phyloP scores from a whole-genome alignment of 1,140 invertebrate species.

The Bathynomus jamesi region DNA sequence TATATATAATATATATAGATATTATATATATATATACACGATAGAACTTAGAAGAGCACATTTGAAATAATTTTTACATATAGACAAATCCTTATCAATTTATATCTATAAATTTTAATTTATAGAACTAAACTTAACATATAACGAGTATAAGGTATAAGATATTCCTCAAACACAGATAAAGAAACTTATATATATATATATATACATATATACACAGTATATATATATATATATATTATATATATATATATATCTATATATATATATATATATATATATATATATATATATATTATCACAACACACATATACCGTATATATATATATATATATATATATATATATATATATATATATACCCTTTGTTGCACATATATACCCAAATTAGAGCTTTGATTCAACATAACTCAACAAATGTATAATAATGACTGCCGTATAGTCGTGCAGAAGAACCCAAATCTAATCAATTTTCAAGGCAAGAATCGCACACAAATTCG shows the following conservation, averaged over 20 bases:
- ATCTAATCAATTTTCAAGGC: constrained; percentile 1
- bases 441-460: background rate
- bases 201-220: background rate
- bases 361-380: background rate
- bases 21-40: background rate
- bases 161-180: no score
- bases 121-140: no score
- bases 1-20: background rate
- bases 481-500: background rate
- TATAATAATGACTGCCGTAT: background rate
- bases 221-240: background rate
- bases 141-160: no score
- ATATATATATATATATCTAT: background rate
- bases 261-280: constrained; percentile 3
- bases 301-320: no score
- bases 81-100: no score
- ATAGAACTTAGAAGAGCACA: no score
- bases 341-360: background rate
- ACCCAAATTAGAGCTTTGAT: background rate
- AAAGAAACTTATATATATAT: background rate
- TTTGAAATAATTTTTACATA: no score
- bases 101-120: no score
- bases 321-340: constrained; percentile 3
- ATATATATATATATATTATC: constrained; percentile 2
- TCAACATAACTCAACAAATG: background rate